Conservation (phyloP, 2,888 invertebrate genomes). For the Drosophila ustulata region DNA sequence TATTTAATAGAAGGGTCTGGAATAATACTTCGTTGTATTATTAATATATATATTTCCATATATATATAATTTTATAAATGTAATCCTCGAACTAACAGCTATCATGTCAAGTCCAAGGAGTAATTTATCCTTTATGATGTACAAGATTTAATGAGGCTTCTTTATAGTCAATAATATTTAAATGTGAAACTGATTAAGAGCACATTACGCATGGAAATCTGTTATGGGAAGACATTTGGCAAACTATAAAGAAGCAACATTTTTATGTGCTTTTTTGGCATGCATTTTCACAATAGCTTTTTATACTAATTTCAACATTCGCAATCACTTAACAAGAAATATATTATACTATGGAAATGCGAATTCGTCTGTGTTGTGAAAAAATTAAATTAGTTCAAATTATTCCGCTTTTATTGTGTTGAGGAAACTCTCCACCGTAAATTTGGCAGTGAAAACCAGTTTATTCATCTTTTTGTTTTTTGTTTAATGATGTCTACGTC, state of each 20-base stretch:
- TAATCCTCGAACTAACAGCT: too few relatives aligned
- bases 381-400: conserved; percentile 7
- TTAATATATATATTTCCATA: too few relatives aligned
- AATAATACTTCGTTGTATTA: too few relatives aligned
- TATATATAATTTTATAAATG: too few relatives aligned
- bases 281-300: conserved; percentile 1
- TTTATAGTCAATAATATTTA: not conserved
- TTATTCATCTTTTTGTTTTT: not conserved
- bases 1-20: too few relatives aligned
- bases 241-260: not conserved
- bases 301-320: conserved; percentile 4
- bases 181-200: not conserved
- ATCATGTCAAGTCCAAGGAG: too few relatives aligned
- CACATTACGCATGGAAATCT: not conserved
- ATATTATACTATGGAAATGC: conserved; percentile 1
- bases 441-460: not conserved
- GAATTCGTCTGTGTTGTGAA: not conserved
- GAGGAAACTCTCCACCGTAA: conserved; percentile 1
- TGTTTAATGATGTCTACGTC: not conserved
- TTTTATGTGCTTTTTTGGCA: not conserved
- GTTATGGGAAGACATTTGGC: not conserved
- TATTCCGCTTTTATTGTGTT: not conserved
- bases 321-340: not conserved
- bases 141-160: not conserved
- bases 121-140: too few relatives aligned